A percentile compares a stretch with the other conserved stretches of the same genome.
Conservation (phyloP, 2,113 vertebrate genomes). For the Clarias batrachus region DNA sequence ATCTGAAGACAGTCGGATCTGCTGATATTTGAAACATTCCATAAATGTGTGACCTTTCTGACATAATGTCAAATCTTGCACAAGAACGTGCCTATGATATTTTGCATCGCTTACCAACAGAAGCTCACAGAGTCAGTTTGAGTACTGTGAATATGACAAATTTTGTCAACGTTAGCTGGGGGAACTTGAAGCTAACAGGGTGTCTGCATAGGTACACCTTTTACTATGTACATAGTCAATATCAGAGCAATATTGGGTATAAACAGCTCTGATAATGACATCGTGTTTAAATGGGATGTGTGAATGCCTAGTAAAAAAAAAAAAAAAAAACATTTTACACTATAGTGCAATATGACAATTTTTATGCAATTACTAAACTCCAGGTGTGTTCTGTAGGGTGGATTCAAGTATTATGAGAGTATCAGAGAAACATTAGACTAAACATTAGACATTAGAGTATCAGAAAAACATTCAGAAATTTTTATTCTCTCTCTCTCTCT, state of each 20-base stretch:
- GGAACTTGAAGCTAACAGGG: conserved; percentile 18
- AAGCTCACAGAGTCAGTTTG: background rate
- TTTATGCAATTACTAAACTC: background rate
- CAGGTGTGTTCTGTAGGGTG: background rate
- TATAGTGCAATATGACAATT: conserved; percentile 1
- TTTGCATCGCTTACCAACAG: background rate
- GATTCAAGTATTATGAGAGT: background rate
- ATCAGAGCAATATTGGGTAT: background rate
- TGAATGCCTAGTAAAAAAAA: background rate
- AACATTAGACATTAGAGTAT: no score
- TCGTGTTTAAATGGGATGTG: background rate
- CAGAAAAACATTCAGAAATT: no score
- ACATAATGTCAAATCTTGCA: background rate
- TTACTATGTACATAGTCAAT: conserved; percentile 3
- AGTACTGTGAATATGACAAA: background rate
- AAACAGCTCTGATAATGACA: background rate
- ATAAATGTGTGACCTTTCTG: background rate
- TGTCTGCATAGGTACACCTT: background rate
- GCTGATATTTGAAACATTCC: conserved; percentile 7
- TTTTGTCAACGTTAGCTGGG: background rate
- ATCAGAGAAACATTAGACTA: background rate
- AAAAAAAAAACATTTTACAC: no score
- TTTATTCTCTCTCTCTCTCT: no score
- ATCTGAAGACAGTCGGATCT: background rate
- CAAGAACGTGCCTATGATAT: background rate